These are phyloP conservation scores for Drosophila meridionalis DNA, from an alignment of 2,888 invertebrate genomes.

Conservation along the genomic window DNA sequence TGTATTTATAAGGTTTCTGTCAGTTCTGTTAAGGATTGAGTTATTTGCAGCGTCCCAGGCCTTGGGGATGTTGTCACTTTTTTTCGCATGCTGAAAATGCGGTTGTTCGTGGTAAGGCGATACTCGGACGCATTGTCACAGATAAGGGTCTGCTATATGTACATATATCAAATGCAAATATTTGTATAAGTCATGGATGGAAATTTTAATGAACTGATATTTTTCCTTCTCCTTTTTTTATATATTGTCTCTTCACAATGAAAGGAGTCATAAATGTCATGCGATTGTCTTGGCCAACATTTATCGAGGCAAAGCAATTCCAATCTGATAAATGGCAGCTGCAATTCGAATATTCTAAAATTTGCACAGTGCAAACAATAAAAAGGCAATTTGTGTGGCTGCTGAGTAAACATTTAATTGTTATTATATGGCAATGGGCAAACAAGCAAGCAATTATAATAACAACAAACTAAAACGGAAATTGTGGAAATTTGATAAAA, in stretches of 20 bases:
- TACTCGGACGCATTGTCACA: conserved; percentile 50
- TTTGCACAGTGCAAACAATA: conserved; percentile 47
- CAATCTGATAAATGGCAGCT: conserved; percentile 52
- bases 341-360: conserved; percentile 32
- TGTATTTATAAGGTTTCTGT: conserved; percentile 79
- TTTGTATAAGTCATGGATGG: conserved; percentile 62
- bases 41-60: conserved; percentile 61
- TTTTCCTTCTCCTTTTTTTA: neutral
- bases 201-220: conserved; percentile 48
- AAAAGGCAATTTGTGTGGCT: conserved; percentile 56
- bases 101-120: conserved; percentile 67
- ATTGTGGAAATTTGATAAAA: conserved; percentile 58
- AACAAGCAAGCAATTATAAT: conserved; percentile 18
- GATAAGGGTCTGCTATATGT: conserved; percentile 42
- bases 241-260: neutral
- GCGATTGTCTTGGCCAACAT: neutral
- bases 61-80: conserved; percentile 52
- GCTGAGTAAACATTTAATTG: conserved; percentile 61
- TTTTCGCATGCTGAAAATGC: conserved; percentile 68
- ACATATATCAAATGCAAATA: conserved; percentile 46
- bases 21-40: conserved; percentile 78
- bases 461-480: conserved; percentile 20
- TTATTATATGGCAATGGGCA: conserved; percentile 42
- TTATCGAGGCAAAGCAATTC: conserved; percentile 42
- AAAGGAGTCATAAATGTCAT: conserved; percentile 5